Conservation (phyloP, 2,797 vertebrate genomes). For the Neoniphon sammara region DNA sequence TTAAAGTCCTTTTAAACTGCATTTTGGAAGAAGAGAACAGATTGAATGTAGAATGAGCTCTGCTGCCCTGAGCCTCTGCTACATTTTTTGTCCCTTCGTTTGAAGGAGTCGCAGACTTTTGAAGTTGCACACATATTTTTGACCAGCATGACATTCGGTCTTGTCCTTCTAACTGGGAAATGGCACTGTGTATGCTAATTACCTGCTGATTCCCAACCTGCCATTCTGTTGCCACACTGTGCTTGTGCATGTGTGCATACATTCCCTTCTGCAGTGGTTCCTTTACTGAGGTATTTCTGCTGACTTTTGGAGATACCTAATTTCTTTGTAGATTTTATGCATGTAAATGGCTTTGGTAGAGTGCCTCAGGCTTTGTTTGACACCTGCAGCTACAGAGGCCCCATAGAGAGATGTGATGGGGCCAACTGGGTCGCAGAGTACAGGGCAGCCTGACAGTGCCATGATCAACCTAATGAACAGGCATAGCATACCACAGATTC, state of each 20-base stretch:
- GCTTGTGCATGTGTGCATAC: slow-evolving; percentile 53
- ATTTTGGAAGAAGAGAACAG: slow-evolving; percentile 1
- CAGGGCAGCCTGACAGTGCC: slow-evolving; percentile 29
- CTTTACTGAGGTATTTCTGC: slow-evolving; percentile 33
- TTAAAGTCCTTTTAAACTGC: slow-evolving; percentile 37
- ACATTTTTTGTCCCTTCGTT: slow-evolving; percentile 15
- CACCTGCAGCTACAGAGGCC: slow-evolving; percentile 48
- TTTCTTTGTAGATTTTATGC: slow-evolving; percentile 40
- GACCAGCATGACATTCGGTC: slow-evolving; percentile 13
- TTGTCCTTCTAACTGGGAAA: slow-evolving; percentile 29
- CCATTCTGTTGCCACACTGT: slow-evolving; percentile 59
- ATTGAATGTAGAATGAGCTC: slow-evolving; percentile 16
- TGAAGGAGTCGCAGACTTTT: background rate
- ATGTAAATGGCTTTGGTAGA: slow-evolving; percentile 13
- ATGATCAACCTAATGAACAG: slow-evolving; percentile 33
- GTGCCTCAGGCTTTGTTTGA: slow-evolving; percentile 48
- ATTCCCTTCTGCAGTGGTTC: slow-evolving; percentile 44
- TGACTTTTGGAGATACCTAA: slow-evolving; percentile 39
- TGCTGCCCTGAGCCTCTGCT: slow-evolving; percentile 1
- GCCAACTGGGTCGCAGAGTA: slow-evolving; percentile 6
- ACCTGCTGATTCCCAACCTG: slow-evolving; percentile 77
- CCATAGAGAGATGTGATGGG: slow-evolving; percentile 16
- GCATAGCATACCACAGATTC: slow-evolving; percentile 54
- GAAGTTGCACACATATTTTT: slow-evolving; percentile 17
- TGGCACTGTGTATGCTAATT: slow-evolving; percentile 45